Base-by-base conservation (phyloP, 1,140 invertebrate genomes). In the Gerris buenoi region DNA sequence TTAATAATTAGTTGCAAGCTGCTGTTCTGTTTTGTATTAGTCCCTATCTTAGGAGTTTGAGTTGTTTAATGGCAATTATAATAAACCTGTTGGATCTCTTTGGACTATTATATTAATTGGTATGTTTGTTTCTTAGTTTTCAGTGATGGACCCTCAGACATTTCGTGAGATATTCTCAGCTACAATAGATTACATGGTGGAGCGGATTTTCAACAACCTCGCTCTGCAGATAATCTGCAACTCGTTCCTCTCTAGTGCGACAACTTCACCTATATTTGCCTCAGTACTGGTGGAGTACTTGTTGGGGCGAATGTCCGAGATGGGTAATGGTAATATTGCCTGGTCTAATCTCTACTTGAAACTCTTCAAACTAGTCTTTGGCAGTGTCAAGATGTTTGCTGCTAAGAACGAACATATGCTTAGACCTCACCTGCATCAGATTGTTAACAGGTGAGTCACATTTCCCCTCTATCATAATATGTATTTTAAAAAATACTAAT, bases 401-500 rank as follows among this genome's bases (percentile, higher is more conserved):
- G 86, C 88, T 26, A 93, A 97, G 75, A 98, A 98, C 79, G 96
- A 98, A 77, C 94, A 96, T 74, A 98, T 98, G 94, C 74, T 99
- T 1, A 84, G 91, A 69, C 95, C 95, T 2, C 94, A 97, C 82
- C 79, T 98, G 23, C 93, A 97, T 77, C 91, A 93, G 74, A 98
- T 98, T 70, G 95, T 98, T 0, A 97, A 96, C 76, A 80, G 78
- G 80, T 81, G 70, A 61, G 59, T n/a, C n/a, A n/a, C n/a, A n/a
- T n/a, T n/a, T n/a, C n/a, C n/a, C n/a, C n/a, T n/a, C n/a, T n/a
- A n/a, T n/a, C n/a, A n/a, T n/a, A n/a, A n/a, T n/a, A n/a, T n/a
- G n/a, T n/a, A n/a, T n/a, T n/a, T n/a, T n/a, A n/a, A n/a, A n/a
- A n/a, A n/a, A n/a, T n/a, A n/a, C n/a, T n/a, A n/a, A n/a, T n/a